A percentile compares a stretch with the other conserved stretches of the same genome.
phyloP scores from a whole-genome alignment of 2,113 vertebrate genomes.

The Saimiri boliviensis region DNA sequence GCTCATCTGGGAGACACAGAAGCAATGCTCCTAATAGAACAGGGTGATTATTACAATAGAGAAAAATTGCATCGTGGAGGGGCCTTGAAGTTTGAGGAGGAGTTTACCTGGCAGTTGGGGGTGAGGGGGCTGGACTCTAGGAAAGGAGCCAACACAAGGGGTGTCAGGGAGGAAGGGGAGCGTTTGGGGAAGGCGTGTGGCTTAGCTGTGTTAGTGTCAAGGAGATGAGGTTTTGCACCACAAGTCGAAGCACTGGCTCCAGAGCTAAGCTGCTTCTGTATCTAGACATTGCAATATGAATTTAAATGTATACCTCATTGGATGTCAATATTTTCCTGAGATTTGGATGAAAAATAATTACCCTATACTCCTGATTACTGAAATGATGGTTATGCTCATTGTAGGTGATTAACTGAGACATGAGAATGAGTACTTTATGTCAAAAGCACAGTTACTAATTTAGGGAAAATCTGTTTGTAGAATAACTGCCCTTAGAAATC shows the following conservation, averaged over 20 bases:
- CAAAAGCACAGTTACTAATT: neutral
- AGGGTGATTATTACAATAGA: no score
- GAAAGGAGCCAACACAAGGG: accelerated
- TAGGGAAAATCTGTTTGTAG: neutral
- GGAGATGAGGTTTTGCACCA: neutral
- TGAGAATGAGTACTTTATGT: neutral
- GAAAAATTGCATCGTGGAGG: accelerated
- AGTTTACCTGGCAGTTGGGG: neutral
- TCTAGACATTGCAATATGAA: neutral
- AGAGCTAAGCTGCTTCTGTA: neutral
- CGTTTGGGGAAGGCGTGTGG: neutral
- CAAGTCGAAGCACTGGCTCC: neutral
- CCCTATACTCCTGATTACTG: no score
- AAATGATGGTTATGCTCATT: neutral
- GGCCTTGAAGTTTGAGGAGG: neutral
- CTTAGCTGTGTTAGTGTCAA: neutral
- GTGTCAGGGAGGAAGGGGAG: neutral
- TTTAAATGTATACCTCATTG: neutral
- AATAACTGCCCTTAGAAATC: neutral
- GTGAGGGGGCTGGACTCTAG: neutral
- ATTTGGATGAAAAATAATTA: neutral
- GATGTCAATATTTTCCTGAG: neutral
- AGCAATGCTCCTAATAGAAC: neutral
- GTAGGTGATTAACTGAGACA: neutral
- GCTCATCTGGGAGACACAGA: neutral